Evolutionary conservation across 2,888 invertebrate genomes (phyloP).

Genomic region (Conops quadrifasciatus): DNA sequence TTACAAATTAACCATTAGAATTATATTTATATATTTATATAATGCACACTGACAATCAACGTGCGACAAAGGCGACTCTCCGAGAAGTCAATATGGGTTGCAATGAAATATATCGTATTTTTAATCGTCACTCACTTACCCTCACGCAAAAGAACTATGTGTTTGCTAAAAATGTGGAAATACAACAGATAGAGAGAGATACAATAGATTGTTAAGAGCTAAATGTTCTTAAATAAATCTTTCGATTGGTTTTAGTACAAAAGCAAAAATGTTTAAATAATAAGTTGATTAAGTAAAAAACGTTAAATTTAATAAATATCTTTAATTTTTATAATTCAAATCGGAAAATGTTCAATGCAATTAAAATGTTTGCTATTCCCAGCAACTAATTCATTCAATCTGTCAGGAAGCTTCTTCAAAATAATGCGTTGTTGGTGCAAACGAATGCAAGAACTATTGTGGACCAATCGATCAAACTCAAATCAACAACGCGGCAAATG

Average conservation of each 20-base stretch:
- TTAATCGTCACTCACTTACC: background rate
- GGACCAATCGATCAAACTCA: slow-evolving; percentile 8
- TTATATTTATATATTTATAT: slow-evolving; percentile 43
- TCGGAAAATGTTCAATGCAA: slow-evolving; percentile 16
- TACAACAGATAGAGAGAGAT: too few species aligned
- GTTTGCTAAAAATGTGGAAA: background rate
- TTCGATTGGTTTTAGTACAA: slow-evolving; percentile 18
- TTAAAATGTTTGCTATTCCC: slow-evolving; percentile 4
- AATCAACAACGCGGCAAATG: too few species aligned
- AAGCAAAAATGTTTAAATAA: slow-evolving; percentile 43
- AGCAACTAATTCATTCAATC: slow-evolving; percentile 21
- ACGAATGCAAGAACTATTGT: slow-evolving; percentile 19
- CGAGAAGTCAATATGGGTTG: too few species aligned
- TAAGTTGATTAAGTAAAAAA: slow-evolving; percentile 33
- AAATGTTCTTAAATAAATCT: background rate
- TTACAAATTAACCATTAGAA: slow-evolving; percentile 32
- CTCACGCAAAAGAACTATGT: background rate
- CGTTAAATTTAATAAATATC: slow-evolving; percentile 10
- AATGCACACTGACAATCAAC: slow-evolving; percentile 39
- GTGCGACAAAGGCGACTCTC: slow-evolving; percentile 3
- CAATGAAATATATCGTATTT: background rate
- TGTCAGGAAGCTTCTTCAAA: slow-evolving; percentile 6
- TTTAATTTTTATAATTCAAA: too few species aligned
- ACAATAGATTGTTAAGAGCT: background rate
- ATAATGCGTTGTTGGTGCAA: too few species aligned